Base-by-base conservation (phyloP, 2,888 invertebrate species). In the Chrysolina haemoptera region DNA sequence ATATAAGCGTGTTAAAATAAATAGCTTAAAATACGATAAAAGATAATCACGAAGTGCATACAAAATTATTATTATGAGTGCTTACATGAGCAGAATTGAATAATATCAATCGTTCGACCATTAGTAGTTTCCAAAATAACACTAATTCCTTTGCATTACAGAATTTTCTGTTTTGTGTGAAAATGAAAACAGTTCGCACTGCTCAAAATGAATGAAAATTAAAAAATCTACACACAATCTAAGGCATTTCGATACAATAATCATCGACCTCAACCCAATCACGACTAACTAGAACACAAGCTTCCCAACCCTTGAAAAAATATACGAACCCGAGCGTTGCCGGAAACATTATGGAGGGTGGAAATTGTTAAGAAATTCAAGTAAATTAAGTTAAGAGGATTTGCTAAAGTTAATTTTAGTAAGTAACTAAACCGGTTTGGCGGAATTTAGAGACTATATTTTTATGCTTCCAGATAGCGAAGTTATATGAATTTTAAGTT, bases 351-450 rank as follows among this genome's bases (percentile, higher is more conserved):
- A 69, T 72, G 48, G 70, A 70, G 70, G 75, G 79, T 75, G 76
- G 80, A 81, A 80, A 82, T 79, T 81, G 82, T 82, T 80, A 80
- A 80, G 81, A 82, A 81, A 79, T 82, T 79, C 78, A 76, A 78
- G 80, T 79, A 82, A 83, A 83, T 83, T 82, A 80, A 80, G 81
- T 80, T 83, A 82, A 81, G 81, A 81, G 81, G 82, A 82, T 82
- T 82, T 81, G 80, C 78, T 77, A 77, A 81, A 82, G 81, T 78
- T 82, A 82, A 82, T 82, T 83, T 80, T 79, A 79, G 80, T 81
- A 83, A 84, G 83, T 84, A 82, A 84, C 81, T 83, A 81, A 83
- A 82, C 82, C 82, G 75, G 81, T 82, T 84, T 77, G 79, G 76
- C 67, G 71, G 74, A 79, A 78, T 79, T 79, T 79, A 79, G 80